Conservation (phyloP, 2,888 invertebrate species). For the Pterostichus niger region DNA sequence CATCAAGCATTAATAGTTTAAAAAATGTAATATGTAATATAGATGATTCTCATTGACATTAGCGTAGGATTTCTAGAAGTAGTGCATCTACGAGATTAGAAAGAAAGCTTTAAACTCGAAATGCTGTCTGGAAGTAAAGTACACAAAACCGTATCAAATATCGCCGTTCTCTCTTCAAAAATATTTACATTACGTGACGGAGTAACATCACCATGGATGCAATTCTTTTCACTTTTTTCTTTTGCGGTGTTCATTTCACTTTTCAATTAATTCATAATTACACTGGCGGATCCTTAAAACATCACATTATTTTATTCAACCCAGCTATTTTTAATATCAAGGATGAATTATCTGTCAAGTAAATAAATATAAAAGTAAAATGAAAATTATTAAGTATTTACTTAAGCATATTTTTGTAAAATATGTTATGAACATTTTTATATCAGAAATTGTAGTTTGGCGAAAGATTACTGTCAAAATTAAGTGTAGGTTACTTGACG, state of each 20-base stretch:
- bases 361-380: not conserved
- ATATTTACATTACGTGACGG: conserved; percentile 43
- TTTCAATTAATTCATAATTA: conserved; percentile 37
- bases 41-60: no score
- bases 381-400: no score
- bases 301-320: no score
- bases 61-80: not conserved
- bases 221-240: not conserved
- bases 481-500: no score
- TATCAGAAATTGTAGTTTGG: no score
- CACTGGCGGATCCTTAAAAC: not conserved
- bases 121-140: conserved; percentile 30
- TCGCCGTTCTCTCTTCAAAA: conserved; percentile 13
- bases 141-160: conserved; percentile 30
- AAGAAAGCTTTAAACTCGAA: conserved; percentile 6
- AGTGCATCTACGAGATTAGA: conserved; percentile 1
- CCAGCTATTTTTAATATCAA: no score
- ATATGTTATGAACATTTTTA: no score
- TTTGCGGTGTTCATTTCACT: conserved; percentile 6
- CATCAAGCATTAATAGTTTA: no score
- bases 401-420: no score
- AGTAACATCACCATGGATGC: conserved; percentile 8
- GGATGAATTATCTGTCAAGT: not conserved
- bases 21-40: no score
- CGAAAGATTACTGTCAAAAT: no score